These are phyloP conservation scores for Scaptodrosophila latifasciaeformis DNA, from an alignment of 2,888 invertebrate genomes.

Conservation along the genomic window DNA sequence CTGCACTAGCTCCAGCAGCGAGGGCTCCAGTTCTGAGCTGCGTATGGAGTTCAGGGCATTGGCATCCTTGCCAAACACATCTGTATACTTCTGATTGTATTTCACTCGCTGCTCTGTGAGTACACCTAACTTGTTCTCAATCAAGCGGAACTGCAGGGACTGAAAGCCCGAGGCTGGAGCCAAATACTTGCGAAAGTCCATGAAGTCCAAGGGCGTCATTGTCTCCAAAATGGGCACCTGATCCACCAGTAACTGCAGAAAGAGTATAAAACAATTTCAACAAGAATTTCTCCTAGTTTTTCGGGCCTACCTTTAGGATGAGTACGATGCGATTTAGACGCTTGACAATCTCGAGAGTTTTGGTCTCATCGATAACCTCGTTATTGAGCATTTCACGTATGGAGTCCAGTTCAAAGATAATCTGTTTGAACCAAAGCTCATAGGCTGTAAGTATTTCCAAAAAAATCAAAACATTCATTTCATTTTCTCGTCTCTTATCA, in stretches of 20 bases:
- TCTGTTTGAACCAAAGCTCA: constrained; percentile 99
- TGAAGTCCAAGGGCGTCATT: constrained; percentile 98
- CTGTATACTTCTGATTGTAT: constrained; percentile 93
- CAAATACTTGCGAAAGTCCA: constrained; percentile 95
- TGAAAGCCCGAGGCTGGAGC: constrained; percentile 99
- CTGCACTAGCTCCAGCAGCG: constrained; percentile 89
- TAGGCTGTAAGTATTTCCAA: constrained; percentile 83
- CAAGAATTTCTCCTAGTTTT: not conserved
- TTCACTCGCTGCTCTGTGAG: constrained; percentile 90
- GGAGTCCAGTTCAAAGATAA: constrained; percentile 96
- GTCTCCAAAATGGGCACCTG: constrained; percentile 98
- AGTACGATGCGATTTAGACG: constrained; percentile 92
- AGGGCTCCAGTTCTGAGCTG: constrained; percentile 89
- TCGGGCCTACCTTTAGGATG: constrained; percentile 86
- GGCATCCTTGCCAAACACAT: constrained; percentile 87
- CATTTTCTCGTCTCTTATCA: not conserved
- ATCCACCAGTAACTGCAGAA: constrained; percentile 91
- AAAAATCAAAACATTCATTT: too few relatives aligned
- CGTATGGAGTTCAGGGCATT: constrained; percentile 78
- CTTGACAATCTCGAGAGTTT: constrained; percentile 94
- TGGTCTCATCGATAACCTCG: constrained; percentile 88
- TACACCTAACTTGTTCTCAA: constrained; percentile 94
- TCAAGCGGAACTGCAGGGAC: constrained; percentile 94
- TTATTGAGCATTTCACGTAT: constrained; percentile 87
- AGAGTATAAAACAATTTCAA: not conserved